phyloP scores from a whole-genome alignment of 2,888 invertebrate genomes.

The Carcina quercana region DNA sequence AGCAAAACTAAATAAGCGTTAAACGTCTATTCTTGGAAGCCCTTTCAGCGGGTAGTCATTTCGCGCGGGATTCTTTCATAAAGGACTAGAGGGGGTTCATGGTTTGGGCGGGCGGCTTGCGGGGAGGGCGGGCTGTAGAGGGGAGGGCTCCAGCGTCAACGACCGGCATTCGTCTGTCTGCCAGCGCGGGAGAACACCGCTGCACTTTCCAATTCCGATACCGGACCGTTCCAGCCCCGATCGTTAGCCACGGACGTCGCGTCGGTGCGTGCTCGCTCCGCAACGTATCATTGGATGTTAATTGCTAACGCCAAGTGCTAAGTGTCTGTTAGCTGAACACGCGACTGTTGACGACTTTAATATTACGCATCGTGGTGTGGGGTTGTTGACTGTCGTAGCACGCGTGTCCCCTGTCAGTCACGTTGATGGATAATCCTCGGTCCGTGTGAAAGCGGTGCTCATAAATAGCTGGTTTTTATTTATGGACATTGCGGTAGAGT shows the following conservation, averaged over 20 bases:
- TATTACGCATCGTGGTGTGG: neutral
- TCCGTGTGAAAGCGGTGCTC: no score
- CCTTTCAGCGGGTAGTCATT: slow-evolving; percentile 25
- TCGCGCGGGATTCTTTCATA: slow-evolving; percentile 27
- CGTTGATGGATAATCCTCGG: slow-evolving; percentile 42
- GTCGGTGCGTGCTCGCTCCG: no score
- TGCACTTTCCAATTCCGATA: slow-evolving; percentile 1
- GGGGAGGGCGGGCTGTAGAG: slow-evolving; percentile 45
- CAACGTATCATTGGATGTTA: no score
- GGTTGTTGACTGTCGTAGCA: slow-evolving; percentile 19
- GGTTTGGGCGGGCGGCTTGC: slow-evolving; percentile 62
- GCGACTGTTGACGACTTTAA: neutral
- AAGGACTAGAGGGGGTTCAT: slow-evolving; percentile 36
- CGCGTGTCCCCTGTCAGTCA: slow-evolving; percentile 25
- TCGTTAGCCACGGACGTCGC: neutral
- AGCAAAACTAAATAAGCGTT: neutral
- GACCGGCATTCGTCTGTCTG: slow-evolving; percentile 66
- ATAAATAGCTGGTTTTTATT: slow-evolving; percentile 59
- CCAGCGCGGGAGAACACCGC: slow-evolving; percentile 43
- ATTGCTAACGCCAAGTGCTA: no score
- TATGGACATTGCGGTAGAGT: slow-evolving; percentile 14
- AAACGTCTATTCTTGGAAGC: slow-evolving; percentile 18
- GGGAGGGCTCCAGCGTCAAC: slow-evolving; percentile 63
- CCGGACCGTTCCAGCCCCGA: neutral
- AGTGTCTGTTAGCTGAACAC: no score